Conservation (phyloP, 1,140 invertebrate genomes). For the Neodiprion pinetum region DNA sequence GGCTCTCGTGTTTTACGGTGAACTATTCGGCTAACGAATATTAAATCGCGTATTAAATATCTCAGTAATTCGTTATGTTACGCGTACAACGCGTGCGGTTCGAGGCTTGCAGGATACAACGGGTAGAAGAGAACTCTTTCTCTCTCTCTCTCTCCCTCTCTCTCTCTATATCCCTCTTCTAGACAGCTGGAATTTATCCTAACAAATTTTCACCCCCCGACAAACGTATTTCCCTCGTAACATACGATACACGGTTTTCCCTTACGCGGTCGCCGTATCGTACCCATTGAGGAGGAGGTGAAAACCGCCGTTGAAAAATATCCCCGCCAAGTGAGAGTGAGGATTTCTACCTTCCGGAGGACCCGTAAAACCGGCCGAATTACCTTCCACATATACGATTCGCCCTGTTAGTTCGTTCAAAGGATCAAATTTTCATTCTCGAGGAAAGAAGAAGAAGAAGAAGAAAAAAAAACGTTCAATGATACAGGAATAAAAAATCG, state of each 20-base stretch:
- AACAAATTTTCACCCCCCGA: conserved; percentile 47
- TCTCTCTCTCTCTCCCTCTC: conserved; percentile 27
- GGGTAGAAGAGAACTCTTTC: background rate
- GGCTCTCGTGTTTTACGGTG: background rate
- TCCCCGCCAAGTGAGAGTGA: conserved; percentile 23
- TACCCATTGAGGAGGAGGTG: conserved; percentile 23
- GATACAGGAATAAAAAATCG: no score
- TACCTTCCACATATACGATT: no score
- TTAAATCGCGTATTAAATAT: conserved; percentile 55
- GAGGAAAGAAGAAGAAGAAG: no score
- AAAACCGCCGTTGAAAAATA: conserved; percentile 35
- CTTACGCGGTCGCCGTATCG: conserved; percentile 18
- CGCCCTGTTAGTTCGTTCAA: no score
- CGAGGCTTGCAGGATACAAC: background rate
- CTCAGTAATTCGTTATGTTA: conserved; percentile 52
- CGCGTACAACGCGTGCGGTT: conserved; percentile 28
- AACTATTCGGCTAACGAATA: conserved; percentile 48
- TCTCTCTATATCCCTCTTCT: conserved; percentile 10
- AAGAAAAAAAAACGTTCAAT: no score
- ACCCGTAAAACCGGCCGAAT: no score
- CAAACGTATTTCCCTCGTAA: conserved; percentile 34
- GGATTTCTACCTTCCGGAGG: background rate
- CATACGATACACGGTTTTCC: conserved; percentile 52
- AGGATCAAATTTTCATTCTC: no score
- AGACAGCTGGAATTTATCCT: conserved; percentile 55